Conservation (phyloP, 1,140 invertebrate genomes). For the Drosophila prosaltans region DNA sequence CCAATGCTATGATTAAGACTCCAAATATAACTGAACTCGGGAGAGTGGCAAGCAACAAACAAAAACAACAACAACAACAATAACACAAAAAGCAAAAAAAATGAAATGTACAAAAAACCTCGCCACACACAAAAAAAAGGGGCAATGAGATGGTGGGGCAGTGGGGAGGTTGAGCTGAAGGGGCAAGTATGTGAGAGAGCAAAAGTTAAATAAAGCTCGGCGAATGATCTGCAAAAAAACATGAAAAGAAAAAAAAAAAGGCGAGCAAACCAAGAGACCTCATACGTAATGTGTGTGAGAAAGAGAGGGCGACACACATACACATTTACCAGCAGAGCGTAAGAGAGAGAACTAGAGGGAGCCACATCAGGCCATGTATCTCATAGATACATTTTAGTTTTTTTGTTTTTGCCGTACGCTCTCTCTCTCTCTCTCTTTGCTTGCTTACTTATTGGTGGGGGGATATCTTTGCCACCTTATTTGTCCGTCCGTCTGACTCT, state of each 20-base stretch:
- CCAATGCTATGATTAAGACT: constrained; percentile 82
- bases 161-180: not conserved
- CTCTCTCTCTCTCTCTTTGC: not conserved
- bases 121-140: constrained; percentile 24
- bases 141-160: constrained; percentile 1
- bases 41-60: constrained; percentile 35
- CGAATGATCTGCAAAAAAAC: constrained; percentile 77
- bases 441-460: not conserved
- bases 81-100: constrained; percentile 68
- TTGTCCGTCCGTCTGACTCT: constrained; percentile 38
- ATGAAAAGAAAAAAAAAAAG: constrained; percentile 32
- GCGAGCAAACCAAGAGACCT: constrained; percentile 66
- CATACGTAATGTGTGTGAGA: constrained; percentile 71
- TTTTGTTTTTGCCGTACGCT: constrained; percentile 40
- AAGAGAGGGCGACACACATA: constrained; percentile 2
- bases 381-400: constrained; percentile 75
- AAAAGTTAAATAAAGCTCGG: constrained; percentile 81
- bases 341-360: constrained; percentile 16
- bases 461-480: constrained; percentile 18
- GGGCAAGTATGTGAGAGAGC: constrained; percentile 49
- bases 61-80: constrained; percentile 50
- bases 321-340: not conserved
- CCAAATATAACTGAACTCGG: constrained; percentile 82
- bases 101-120: constrained; percentile 61
- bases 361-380: constrained; percentile 75